phyloP scores from a whole-genome alignment of 1,140 invertebrate genomes.

The Chironomus striatipennis region DNA sequence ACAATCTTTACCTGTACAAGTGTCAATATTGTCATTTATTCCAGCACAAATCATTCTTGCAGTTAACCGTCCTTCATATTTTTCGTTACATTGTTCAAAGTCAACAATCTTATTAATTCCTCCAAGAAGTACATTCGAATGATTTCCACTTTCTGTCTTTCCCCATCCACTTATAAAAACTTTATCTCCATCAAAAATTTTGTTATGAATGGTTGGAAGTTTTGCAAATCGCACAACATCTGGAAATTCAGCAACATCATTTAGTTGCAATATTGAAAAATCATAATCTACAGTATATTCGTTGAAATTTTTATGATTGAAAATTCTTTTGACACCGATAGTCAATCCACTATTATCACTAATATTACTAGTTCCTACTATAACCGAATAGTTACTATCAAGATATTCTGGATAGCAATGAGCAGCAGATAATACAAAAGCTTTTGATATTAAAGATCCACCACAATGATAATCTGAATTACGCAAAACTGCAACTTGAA shows the following conservation, averaged over 20 bases:
- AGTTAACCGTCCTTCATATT: constrained; percentile 26
- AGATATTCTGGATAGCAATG: constrained; percentile 36
- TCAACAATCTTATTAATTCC: not conserved
- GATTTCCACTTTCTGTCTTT: not conserved
- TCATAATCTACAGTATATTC: not conserved
- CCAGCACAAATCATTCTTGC: constrained; percentile 57
- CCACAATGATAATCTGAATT: constrained; percentile 29
- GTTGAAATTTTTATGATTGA: not conserved
- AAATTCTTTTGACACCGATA: not conserved
- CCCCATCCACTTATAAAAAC: not conserved
- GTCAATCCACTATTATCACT: not conserved
- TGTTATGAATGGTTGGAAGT: not conserved
- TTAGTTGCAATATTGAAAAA: not conserved
- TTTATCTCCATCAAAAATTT: not conserved
- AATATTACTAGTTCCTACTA: not conserved
- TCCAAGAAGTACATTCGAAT: not conserved
- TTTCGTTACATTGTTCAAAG: not conserved
- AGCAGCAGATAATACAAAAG: constrained; percentile 41
- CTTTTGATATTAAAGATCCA: constrained; percentile 38
- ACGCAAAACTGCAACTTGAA: not conserved
- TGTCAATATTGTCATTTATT: constrained; percentile 48
- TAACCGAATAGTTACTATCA: too few relatives aligned
- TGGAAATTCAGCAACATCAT: not conserved
- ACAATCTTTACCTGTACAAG: constrained; percentile 45
- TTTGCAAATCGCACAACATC: constrained; percentile 29